A percentile compares a stretch with the other conserved stretches of the same genome.
phyloP scores from a whole-genome alignment of 2,888 invertebrate species.

The Tetramorium bicarinatum region DNA sequence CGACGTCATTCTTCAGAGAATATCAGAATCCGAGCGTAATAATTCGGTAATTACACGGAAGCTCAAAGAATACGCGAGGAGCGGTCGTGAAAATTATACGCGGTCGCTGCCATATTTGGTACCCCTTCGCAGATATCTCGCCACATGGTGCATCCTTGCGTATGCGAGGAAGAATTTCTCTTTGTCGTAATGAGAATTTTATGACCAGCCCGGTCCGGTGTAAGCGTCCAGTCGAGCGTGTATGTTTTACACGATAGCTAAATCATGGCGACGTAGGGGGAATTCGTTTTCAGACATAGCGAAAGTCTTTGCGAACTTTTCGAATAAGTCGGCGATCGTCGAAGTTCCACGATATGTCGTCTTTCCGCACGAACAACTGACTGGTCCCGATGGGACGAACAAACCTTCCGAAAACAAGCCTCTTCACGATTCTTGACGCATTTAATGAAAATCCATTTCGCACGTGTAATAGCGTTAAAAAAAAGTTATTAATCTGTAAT shows the following conservation, averaged over 20 bases:
- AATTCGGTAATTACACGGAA: conserved; percentile 41
- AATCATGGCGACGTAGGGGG: conserved; percentile 55
- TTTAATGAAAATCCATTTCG: conserved; percentile 5
- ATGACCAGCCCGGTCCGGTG: conserved; percentile 9
- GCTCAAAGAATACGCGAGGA: conserved; percentile 13
- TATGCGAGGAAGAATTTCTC: neutral
- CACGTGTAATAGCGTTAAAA: neutral
- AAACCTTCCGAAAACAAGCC: conserved; percentile 6
- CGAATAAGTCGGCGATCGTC: conserved; percentile 51
- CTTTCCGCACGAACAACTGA: conserved; percentile 21
- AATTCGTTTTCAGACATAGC: conserved; percentile 21
- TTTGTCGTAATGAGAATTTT: conserved; percentile 48
- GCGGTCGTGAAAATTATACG: conserved; percentile 15
- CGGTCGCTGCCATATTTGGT: conserved; percentile 28
- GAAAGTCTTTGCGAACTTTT: conserved; percentile 53
- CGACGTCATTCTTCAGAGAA: conserved; percentile 1
- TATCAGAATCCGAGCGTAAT: conserved; percentile 21
- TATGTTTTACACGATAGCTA: conserved; percentile 52
- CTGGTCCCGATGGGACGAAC: neutral
- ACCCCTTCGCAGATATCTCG: neutral
- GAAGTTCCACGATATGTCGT: conserved; percentile 49
- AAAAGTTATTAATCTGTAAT: neutral
- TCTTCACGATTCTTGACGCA: neutral
- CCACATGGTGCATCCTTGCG: neutral
- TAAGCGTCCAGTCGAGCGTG: conserved; percentile 51